Percentiles rank a stretch among this genome's conserved stretches.
These are phyloP conservation scores for Drosophila meridiana DNA, from an alignment of 2,888 invertebrate species.

Conservation along the genomic window DNA sequence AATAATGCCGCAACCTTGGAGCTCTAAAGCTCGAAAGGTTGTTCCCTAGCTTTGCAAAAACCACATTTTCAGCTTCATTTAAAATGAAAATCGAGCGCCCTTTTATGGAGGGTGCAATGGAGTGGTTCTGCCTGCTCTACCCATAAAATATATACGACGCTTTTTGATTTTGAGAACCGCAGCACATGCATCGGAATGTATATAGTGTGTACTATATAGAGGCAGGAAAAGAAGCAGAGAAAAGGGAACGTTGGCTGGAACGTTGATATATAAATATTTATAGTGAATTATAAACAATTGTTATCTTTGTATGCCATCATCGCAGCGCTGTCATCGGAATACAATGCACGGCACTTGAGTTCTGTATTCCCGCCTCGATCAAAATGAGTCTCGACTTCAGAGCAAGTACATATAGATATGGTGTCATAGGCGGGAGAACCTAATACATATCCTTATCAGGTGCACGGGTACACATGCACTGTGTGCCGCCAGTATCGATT, in stretches of 20 bases:
- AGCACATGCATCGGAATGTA: constrained; percentile 34
- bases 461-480: constrained; percentile 11
- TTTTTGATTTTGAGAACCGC: constrained; percentile 35
- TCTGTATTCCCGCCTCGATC: constrained; percentile 33
- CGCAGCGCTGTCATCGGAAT: constrained; percentile 38
- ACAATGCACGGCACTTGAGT: constrained; percentile 43
- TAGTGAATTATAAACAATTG: constrained; percentile 61
- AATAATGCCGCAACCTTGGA: constrained; percentile 3
- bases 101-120: not conserved
- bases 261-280: constrained; percentile 62
- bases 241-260: constrained; percentile 21
- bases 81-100: constrained; percentile 49
- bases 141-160: constrained; percentile 10
- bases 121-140: not conserved
- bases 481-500: constrained; percentile 12
- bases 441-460: constrained; percentile 45
- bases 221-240: not conserved
- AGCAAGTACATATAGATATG: constrained; percentile 10
- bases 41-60: not conserved
- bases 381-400: constrained; percentile 18
- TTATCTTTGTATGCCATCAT: constrained; percentile 65
- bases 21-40: not conserved
- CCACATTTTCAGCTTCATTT: constrained; percentile 39
- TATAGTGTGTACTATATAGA: not conserved
- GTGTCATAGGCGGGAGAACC: constrained; percentile 26